phyloP scores from a whole-genome alignment of 2,888 invertebrate genomes.

The Synergus japonicus region DNA sequence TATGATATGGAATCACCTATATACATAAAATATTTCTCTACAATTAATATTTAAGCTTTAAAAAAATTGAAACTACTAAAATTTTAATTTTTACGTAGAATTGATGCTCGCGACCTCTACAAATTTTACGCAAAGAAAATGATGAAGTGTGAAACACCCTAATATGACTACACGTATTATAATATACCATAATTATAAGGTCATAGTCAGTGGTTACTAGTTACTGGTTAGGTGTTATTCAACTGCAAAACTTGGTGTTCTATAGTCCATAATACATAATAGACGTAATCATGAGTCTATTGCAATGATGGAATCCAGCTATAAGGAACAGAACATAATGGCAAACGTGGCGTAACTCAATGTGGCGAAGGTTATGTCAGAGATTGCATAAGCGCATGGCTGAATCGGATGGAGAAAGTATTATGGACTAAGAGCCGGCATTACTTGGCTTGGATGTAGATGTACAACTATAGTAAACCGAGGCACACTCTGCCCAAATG shows the following conservation, averaged over 20 bases:
- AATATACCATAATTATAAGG: too few species aligned
- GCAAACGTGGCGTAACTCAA: slow-evolving; percentile 69
- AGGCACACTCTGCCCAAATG: not conserved
- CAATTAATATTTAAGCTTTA: too few species aligned
- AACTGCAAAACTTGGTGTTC: not conserved
- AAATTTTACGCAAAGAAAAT: too few species aligned
- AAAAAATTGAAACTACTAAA: too few species aligned
- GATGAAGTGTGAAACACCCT: too few species aligned
- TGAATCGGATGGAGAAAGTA: slow-evolving; percentile 63
- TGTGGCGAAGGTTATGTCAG: slow-evolving; percentile 77
- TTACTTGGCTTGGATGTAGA: not conserved
- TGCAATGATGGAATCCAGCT: slow-evolving; percentile 48
- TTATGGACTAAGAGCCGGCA: slow-evolving; percentile 12
- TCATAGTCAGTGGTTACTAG: too few species aligned
- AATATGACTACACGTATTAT: too few species aligned
- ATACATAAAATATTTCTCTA: too few species aligned
- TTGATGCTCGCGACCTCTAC: too few species aligned
- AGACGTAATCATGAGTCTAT: not conserved
- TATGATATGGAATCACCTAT: too few species aligned
- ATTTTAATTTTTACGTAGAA: too few species aligned
- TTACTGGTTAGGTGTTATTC: not conserved
- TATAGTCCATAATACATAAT: not conserved
- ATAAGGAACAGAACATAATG: slow-evolving; percentile 57
- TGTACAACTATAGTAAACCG: not conserved
- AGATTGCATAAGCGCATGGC: slow-evolving; percentile 72